These are phyloP conservation scores for Thryonomys swinderianus DNA, from an alignment of 2,113 vertebrate species.

Conservation along the genomic window DNA sequence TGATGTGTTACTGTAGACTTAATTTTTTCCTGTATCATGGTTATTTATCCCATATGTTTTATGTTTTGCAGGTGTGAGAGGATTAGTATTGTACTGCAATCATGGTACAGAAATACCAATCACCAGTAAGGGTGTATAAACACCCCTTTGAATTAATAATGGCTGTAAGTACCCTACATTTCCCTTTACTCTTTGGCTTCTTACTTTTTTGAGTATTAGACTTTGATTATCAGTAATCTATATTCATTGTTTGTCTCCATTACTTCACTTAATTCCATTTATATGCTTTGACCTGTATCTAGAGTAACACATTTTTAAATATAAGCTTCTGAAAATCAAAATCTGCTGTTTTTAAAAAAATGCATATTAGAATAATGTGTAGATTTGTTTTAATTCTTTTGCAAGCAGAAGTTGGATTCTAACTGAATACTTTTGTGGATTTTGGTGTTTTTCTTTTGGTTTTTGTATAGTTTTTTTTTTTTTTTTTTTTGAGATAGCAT, in stretches of 20 bases:
- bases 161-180: conserved; percentile 92
- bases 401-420: conserved; percentile 41
- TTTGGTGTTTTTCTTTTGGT: not conserved
- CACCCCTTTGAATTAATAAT: conserved; percentile 97
- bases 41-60: conserved; percentile 50
- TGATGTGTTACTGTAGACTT: too few species aligned
- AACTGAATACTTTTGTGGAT: not conserved
- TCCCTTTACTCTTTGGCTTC: not conserved
- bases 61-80: conserved; percentile 85
- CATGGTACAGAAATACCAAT: conserved; percentile 99
- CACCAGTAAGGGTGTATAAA: conserved; percentile 97
- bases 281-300: not conserved
- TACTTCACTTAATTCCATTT: not conserved
- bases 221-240: not conserved
- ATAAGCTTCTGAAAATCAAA: not conserved
- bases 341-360: not conserved
- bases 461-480: too few species aligned
- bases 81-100: conserved; percentile 70
- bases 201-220: not conserved
- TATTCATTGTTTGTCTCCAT: not conserved
- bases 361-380: not conserved
- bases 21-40: not conserved
- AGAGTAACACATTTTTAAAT: not conserved
- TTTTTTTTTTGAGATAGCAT: not conserved
- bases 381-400: not conserved